Base-by-base conservation (phyloP, 1,140 invertebrate genomes). In the Bombus balteatus region DNA sequence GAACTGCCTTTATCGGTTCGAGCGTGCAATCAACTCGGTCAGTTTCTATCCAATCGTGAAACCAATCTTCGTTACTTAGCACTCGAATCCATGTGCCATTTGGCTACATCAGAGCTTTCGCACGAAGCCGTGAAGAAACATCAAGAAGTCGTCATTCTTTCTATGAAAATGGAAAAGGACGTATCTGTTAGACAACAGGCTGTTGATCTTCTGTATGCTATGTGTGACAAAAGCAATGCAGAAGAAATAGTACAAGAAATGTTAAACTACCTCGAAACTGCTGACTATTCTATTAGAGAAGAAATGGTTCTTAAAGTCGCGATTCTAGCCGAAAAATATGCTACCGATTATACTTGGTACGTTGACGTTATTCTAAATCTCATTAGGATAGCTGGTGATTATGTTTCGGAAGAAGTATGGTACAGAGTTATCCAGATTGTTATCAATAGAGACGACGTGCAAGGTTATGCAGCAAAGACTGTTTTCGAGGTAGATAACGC, bases 271-370 rank as follows among this genome's bases (percentile, higher is more conserved):
- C 96, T 99, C 83, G 99, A 99, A 96, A 99, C 99, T 28, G 99
- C 99, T 53, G 99, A 99, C 96, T 99, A 99, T 95, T 99, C 99
- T 34, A 99, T 99, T 92, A 96, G 99, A 91, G 99, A 99, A 96
- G 99, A 99, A 96, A 99, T 99, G 99, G 99, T 99, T 22, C 96
- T 99, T 15, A 99, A 99, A 96, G 99, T 99, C 82, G 99, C 99
- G 47, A 99, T 99, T 93, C 96, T 99, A 83, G 99, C 99, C 32
- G 99, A 99, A 95, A 99, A 99, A 95, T 99, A 99, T 96, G 99
- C 99, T 3, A 99, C 99, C 41, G 99, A 99, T 95, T 99, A 99
- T 92, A 99, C 99, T 25, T 99, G 99, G 99, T 97, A 97, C 96
- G 99, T 99, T 83, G 99, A 99, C 96, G 99, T 99, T 9, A 99